A percentile compares a stretch with the other conserved stretches of the same genome.
phyloP scores from a whole-genome alignment of 1,140 invertebrate species.

The Saccostrea glomerata region DNA sequence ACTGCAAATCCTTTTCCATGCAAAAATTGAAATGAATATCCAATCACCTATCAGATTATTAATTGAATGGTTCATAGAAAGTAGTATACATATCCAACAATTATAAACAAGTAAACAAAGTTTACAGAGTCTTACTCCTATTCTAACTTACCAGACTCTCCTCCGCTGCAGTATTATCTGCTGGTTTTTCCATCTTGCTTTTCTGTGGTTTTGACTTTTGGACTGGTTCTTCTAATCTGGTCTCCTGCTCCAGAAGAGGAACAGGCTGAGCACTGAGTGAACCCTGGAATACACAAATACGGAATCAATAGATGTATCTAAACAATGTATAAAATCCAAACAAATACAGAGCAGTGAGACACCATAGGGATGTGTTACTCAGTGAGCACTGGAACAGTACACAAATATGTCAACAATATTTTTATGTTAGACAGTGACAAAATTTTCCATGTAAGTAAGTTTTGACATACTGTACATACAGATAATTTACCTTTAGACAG shows the following conservation, averaged over 20 bases:
- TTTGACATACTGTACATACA: neutral
- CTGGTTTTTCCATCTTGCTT: conserved; percentile 49
- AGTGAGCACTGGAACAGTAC: conserved; percentile 55
- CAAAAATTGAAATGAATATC: too few relatives aligned
- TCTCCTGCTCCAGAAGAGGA: conserved; percentile 41
- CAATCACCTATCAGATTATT: too few relatives aligned
- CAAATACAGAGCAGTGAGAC: too few relatives aligned
- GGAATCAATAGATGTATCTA: too few relatives aligned
- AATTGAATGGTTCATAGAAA: too few relatives aligned
- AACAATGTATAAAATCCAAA: too few relatives aligned
- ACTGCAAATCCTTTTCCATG: too few relatives aligned
- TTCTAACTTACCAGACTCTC: conserved; percentile 47
- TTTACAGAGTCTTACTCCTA: neutral
- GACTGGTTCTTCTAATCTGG: conserved; percentile 33
- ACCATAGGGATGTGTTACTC: too few relatives aligned
- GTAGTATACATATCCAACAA: too few relatives aligned
- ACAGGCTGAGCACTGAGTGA: conserved; percentile 63
- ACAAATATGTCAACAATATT: neutral
- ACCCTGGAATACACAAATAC: conserved; percentile 36
- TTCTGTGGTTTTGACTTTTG: conserved; percentile 47
- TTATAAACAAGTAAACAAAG: too few relatives aligned
- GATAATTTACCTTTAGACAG: conserved; percentile 51
- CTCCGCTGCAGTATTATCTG: conserved; percentile 34
- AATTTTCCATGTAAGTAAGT: too few relatives aligned
- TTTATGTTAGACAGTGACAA: too few relatives aligned